phyloP scores from a whole-genome alignment of 1,140 invertebrate species.

The Papilio polyxenes region DNA sequence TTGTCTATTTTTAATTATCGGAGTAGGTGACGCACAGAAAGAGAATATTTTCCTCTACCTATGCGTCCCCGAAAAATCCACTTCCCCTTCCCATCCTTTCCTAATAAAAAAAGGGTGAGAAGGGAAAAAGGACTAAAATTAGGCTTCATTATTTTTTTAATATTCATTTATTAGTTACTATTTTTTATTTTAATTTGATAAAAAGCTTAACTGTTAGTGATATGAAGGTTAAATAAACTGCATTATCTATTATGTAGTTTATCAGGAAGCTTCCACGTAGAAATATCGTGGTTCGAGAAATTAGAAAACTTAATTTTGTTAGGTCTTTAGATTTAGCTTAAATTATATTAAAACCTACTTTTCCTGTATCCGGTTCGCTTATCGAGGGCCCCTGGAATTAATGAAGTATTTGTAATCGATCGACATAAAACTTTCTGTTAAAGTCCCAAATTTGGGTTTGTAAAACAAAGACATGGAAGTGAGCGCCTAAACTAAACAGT shows the following conservation, averaged over 20 bases:
- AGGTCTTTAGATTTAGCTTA: slow-evolving; percentile 14
- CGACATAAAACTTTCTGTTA: not conserved
- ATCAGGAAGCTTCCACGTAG: not conserved
- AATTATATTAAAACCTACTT: slow-evolving; percentile 59
- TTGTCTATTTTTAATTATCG: not conserved
- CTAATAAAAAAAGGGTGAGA: too few species aligned
- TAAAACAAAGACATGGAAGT: too few species aligned
- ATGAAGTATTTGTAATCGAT: slow-evolving; percentile 37
- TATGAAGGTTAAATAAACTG: slow-evolving; percentile 3
- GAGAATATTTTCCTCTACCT: too few species aligned
- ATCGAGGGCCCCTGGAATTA: slow-evolving; percentile 63
- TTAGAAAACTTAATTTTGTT: not conserved
- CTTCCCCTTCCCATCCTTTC: too few species aligned
- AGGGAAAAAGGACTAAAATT: too few species aligned
- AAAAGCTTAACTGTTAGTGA: not conserved
- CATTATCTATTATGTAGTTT: not conserved
- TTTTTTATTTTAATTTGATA: too few species aligned
- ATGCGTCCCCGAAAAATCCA: too few species aligned
- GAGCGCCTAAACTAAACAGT: not conserved
- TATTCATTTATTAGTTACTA: not conserved
- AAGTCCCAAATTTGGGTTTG: too few species aligned
- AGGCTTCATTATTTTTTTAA: too few species aligned
- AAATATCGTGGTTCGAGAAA: not conserved
- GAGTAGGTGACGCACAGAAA: too few species aligned
- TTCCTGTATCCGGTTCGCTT: slow-evolving; percentile 60